A percentile compares a stretch with the other conserved stretches of the same genome.
Conservation (phyloP, 2,888 invertebrate species). For the Epicampocera succincta region DNA sequence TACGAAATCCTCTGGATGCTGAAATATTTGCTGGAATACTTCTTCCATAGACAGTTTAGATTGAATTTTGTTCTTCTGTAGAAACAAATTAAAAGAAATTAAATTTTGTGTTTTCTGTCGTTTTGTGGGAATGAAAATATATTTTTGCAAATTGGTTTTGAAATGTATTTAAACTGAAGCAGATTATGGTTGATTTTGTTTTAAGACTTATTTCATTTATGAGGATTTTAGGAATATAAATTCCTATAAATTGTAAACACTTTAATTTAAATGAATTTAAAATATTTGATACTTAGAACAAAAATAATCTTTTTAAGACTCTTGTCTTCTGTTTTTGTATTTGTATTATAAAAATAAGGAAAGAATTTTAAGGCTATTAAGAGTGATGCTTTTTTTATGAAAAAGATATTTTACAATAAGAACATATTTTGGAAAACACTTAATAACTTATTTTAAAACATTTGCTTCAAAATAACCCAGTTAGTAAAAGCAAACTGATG, state of each 20-base stretch:
- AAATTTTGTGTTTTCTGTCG: conserved; percentile 46
- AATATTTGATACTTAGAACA: neutral
- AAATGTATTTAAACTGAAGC: conserved; percentile 43
- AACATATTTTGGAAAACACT: too few relatives aligned
- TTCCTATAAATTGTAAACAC: neutral
- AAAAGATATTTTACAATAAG: too few relatives aligned
- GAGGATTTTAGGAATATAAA: conserved; percentile 19
- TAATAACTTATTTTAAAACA: too few relatives aligned
- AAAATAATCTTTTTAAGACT: neutral
- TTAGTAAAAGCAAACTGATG: too few relatives aligned
- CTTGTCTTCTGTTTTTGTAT: too few relatives aligned
- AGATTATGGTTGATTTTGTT: conserved; percentile 40
- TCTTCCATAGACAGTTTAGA: conserved; percentile 38
- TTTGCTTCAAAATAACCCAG: too few relatives aligned
- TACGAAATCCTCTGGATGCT: conserved; percentile 14
- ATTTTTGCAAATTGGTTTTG: conserved; percentile 20
- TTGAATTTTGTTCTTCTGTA: conserved; percentile 47
- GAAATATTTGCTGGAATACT: conserved; percentile 8
- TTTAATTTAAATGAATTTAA: neutral
- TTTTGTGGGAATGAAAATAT: neutral
- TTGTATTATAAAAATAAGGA: too few relatives aligned
- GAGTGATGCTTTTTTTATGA: too few relatives aligned
- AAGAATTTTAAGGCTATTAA: too few relatives aligned
- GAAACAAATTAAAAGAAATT: conserved; percentile 55
- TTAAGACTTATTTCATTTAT: conserved; percentile 21